Evolutionary conservation across 2,888 invertebrate species (phyloP).

Genomic region (Meteorus cinctellus): DNA sequence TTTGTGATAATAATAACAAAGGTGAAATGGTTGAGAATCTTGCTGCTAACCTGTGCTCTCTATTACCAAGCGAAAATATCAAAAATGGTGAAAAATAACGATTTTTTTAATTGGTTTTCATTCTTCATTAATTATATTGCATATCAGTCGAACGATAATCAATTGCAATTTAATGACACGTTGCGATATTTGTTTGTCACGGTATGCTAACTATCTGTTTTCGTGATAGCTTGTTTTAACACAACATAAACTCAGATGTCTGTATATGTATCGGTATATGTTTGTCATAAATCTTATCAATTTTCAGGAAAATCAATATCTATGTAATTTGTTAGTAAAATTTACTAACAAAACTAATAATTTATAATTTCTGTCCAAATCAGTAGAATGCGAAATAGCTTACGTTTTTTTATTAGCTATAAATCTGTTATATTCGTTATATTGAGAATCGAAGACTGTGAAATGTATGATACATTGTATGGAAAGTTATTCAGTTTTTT

Average conservation of each 20-base stretch:
- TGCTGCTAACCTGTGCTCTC: constrained; percentile 68
- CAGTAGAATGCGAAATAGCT: too few species aligned
- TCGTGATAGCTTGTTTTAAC: not conserved
- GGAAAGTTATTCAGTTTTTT: not conserved
- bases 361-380: too few species aligned
- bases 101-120: not conserved
- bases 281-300: not conserved
- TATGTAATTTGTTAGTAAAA: too few species aligned
- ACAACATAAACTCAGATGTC: not conserved
- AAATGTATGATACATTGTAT: not conserved
- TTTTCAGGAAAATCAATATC: not conserved
- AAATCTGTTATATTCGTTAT: not conserved
- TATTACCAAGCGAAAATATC: constrained; percentile 62
- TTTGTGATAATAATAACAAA: not conserved
- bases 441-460: not conserved
- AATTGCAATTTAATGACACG: not conserved
- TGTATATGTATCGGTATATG: not conserved
- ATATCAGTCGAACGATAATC: not conserved
- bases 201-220: constrained; percentile 2
- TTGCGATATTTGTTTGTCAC: not conserved
- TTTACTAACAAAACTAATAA: too few species aligned
- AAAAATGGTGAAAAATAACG: constrained; percentile 57
- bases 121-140: not conserved
- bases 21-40: constrained; percentile 68
- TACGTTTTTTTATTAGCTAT: too few species aligned